phyloP scores from a whole-genome alignment of 2,113 vertebrate species.

The Callopanchax toddi region DNA sequence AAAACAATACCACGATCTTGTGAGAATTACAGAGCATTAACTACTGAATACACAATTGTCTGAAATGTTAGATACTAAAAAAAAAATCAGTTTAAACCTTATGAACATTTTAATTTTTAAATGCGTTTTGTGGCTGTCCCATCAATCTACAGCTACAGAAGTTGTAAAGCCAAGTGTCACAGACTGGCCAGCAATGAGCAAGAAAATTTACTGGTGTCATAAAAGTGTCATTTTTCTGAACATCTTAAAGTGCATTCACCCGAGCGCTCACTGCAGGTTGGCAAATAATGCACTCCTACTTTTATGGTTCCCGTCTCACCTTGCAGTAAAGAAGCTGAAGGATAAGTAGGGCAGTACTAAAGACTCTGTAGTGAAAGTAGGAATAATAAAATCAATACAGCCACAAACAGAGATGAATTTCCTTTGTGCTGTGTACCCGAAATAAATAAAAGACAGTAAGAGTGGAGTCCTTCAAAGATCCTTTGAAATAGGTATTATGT shows the following conservation, averaged over 20 bases:
- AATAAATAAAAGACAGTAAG: background rate
- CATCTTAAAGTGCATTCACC: background rate
- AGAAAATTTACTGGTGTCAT: background rate
- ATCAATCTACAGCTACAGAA: slow-evolving; percentile 4
- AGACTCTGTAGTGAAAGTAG: background rate
- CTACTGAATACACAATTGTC: too few species aligned
- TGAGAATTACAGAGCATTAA: too few species aligned
- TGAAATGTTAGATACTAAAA: background rate
- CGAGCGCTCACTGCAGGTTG: background rate
- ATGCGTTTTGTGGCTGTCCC: background rate
- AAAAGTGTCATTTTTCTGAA: background rate
- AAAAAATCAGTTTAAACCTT: background rate
- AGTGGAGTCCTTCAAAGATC: background rate
- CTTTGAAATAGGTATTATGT: background rate
- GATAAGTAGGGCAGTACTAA: background rate
- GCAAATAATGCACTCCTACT: background rate
- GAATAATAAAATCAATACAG: background rate
- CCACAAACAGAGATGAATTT: background rate
- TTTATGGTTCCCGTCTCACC: background rate
- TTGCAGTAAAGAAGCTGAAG: background rate
- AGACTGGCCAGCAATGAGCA: background rate
- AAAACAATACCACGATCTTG: too few species aligned
- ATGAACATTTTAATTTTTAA: background rate
- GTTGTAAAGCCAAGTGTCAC: background rate
- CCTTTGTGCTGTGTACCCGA: background rate